Evolutionary conservation across 2,888 invertebrate species (phyloP), one percentile per base, ranked within the genome.

Genomic region (Drosophila picticornis): DNA sequence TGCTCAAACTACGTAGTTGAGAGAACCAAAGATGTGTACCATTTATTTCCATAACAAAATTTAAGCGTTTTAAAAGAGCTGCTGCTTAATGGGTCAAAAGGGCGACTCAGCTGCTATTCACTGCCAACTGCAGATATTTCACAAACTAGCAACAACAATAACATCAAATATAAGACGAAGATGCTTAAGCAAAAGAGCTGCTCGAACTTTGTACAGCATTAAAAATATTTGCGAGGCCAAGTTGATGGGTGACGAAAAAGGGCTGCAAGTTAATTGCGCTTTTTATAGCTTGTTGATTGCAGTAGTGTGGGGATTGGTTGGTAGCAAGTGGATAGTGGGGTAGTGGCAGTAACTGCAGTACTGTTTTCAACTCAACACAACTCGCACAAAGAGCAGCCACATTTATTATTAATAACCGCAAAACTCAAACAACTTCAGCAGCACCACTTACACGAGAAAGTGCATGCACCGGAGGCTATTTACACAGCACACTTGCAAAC

Each of bases 351-450:
- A 52, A 67, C 36, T 65, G 77, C 77, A 65, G 77, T 60, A 60
- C 57, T 66, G 56, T 61, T 48, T 64, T 64, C 66, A 80, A 75
- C 71, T 86, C 62, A 72, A 71, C 76, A 60, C 75, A 67, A 70
- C 53, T 73, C 70, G 60, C 75, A 79, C 82, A 79, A 83, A 83
- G 82, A 69, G 77, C 83, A 90, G 76, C 81, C 81, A 83, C 86
- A 91, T 91, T 91, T 91, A 91, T 90, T 91, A 91, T 90, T 91
- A 91, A 91, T 90, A 91, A 82, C 82, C 88, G 75, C 86, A 88
- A 79, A 80, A 78, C 74, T 86, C 88, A 77, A 84, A 79, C 81
- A 83, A 79, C 88, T 84, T 80, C 88, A 83, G 72, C 67, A 63
- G 66, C 74, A 58, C 52, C 77, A 77, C 75, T 78, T 78, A 75